Base-by-base conservation (phyloP, 2,888 invertebrate species). In the Cloeon dipterum region DNA sequence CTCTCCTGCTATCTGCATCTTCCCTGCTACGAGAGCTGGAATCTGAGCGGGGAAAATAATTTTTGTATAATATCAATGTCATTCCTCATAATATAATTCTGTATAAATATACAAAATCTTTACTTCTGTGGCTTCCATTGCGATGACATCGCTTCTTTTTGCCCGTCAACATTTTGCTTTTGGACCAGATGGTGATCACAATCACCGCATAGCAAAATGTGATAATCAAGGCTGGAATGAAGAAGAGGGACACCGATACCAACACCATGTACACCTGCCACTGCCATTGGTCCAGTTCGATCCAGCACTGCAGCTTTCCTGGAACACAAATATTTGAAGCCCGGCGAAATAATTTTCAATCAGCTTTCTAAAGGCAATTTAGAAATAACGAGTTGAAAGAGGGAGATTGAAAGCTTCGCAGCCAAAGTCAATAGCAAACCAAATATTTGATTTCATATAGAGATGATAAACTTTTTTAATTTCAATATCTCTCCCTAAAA, bases 191-290 rank as follows among this genome's bases (percentile, higher is more conserved):
- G 7, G 89, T 88, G 50, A 75, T 67, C 2, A 91, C 85, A 47
- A 91, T 91, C 47, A 88, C 72, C 7, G 79, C 73, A 54, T 91
- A 91, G 54, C 91, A 91, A 3, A 77, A 76, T 3, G 81, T 73
- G 42, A 91, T 91, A 45, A 89, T 77, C 38, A 88, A 50, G 0
- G 88, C 79, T 0, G 91, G 91, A 19, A 85, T 60, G 36, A 83
- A 71, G 57, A 91, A 88, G 25, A 91, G 67, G 42, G 76, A 70
- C 23, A 76, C 58, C 2, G 86, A 74, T 4, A 89, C 77, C 18
- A 81, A 52, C 0, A 76, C 75, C 75, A 91, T 77, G 63, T 89
- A 91, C 38, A 88, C 64, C 57, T 81, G 77, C 88, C 88, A 88
- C 37, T 76, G 66, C 52, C 67, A 64, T 0, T 70, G 63, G 0